Evolutionary conservation across 2,888 invertebrate species (phyloP), one percentile per base, ranked within the genome.

Genomic region (Limnephilus lunatus): DNA sequence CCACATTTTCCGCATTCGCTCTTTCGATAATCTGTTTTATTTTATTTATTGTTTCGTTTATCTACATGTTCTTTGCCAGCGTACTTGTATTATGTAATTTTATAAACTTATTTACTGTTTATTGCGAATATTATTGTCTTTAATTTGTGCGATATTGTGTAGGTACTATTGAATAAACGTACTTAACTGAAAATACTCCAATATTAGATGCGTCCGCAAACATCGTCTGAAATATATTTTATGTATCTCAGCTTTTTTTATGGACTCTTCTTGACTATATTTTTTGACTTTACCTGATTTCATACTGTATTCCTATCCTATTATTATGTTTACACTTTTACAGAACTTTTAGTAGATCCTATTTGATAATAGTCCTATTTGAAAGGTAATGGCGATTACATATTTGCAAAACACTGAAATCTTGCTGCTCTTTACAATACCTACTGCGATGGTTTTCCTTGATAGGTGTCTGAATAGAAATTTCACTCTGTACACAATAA

Each of bases 1-100:
- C 44, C 81, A 91, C 81, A 85, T 48, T 91, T 91, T 86, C 85
- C 91, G 91, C 85, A 81, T 91, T 32, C 87, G 91, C 87, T 81
- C 39, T 81, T 86, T 85, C 31, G 80, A 68, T 68, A 44, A 19
- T 88, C 53, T 53, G 82, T 82, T 86, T 86, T 82, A 83, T 83
- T 85, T 14, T n/a, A 53, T 85, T 90, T 85, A 85, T 19, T 90
- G 53, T 35, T n/a, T 82, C 32, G 48, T 83, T 68, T 25, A 68
- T 68, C 68, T 68, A 25, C n/a, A 9, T n/a, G 25, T 68, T 68
- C 35, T 14, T 90, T 82, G 48, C 90, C 53, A 35, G 81, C 85
- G 90, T 80, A 85, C 3, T 80, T 90, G 44, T 53, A 53, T 90
- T 87, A 87, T 87, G 87, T 68, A 87, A 87, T 68, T 68, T 87